Percentiles rank a stretch among this genome's conserved stretches.
These are phyloP conservation scores for Tubulanus polymorphus DNA, from an alignment of 2,888 invertebrate species.

Conservation along the genomic window DNA sequence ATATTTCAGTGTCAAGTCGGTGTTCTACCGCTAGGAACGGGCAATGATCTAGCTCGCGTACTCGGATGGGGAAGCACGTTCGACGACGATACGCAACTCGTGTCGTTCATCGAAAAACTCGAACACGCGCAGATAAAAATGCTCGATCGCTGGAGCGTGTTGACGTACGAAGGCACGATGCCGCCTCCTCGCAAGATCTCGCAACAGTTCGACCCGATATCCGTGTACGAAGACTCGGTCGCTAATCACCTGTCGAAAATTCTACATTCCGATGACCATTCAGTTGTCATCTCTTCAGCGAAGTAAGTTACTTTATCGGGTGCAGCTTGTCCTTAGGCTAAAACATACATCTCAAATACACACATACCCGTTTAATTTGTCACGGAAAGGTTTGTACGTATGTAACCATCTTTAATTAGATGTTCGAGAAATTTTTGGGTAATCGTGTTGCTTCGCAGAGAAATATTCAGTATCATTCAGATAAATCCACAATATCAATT, in stretches of 20 bases:
- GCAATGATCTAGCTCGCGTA: constrained; percentile 92
- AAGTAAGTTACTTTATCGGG: constrained; percentile 62
- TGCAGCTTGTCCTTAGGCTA: no score
- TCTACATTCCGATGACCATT: constrained; percentile 74
- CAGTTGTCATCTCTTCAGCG: constrained; percentile 68
- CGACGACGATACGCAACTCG: constrained; percentile 90
- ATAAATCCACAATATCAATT: no score
- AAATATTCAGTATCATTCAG: no score
- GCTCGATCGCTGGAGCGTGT: constrained; percentile 95
- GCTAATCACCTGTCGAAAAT: constrained; percentile 80
- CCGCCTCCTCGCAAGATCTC: constrained; percentile 48
- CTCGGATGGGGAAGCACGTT: constrained; percentile 94
- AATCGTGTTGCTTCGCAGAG: no score
- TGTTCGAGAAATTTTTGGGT: no score
- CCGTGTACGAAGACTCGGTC: constrained; percentile 73
- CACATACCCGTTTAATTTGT: no score
- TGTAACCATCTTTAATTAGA: no score
- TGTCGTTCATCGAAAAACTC: constrained; percentile 85
- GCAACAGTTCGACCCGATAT: constrained; percentile 56
- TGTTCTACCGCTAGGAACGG: constrained; percentile 90
- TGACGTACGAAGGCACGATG: constrained; percentile 68
- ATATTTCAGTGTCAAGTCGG: constrained; percentile 73
- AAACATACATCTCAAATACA: no score
- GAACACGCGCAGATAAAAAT: constrained; percentile 97
- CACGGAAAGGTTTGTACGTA: no score